Base-by-base conservation (phyloP, 1,140 invertebrate genomes). In the Colletes latitarsis region DNA sequence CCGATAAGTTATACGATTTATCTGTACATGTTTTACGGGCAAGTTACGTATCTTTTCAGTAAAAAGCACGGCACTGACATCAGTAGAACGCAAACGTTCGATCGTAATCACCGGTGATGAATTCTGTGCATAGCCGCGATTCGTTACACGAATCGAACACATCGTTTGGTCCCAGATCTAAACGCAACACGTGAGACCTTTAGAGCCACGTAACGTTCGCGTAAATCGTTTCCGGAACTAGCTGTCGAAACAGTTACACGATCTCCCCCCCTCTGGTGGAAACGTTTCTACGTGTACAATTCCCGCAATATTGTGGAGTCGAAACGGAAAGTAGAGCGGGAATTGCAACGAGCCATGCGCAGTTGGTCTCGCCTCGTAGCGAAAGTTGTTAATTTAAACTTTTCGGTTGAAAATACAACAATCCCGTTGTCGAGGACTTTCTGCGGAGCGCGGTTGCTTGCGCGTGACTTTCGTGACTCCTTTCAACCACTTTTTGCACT, bases 301-400 rank as follows among this genome's bases (percentile, higher is more conserved):
- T 83, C 19, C 39, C 63, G 46, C 63, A 66, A 77, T 73, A 73
- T 73, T 82, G 43, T 21, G 17, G 6, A 53, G 39, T 46, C 57
- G 39, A 71, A 72, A 55, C 49, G 53, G 68, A 72, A 71, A 69
- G 53, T 52, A 39, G 43, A 69, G 41, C n/a, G 53, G 43, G 43
- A 62, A 30, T 71, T 52, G 49, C 41, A 39, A 19, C 4, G 52
- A 64, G 41, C 66, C 19, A 12, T 69, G 57, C 43, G 6, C n/a
- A 69, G 55, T 43, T 46, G 19, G 62, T 82, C 60, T 52, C 39
- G 15, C 63, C 68, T 15, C 15, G 73, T 43, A 30, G 49, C 60
- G 60, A 53, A 70, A 74, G 58, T 70, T 66, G 55, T 75, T 80
- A 80, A 83, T 84, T 84, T 71, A 71, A 82, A 82, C 57, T 84